These are phyloP conservation scores for Alloplasta piceator DNA, from an alignment of 2,888 invertebrate genomes.

Conservation along the genomic window DNA sequence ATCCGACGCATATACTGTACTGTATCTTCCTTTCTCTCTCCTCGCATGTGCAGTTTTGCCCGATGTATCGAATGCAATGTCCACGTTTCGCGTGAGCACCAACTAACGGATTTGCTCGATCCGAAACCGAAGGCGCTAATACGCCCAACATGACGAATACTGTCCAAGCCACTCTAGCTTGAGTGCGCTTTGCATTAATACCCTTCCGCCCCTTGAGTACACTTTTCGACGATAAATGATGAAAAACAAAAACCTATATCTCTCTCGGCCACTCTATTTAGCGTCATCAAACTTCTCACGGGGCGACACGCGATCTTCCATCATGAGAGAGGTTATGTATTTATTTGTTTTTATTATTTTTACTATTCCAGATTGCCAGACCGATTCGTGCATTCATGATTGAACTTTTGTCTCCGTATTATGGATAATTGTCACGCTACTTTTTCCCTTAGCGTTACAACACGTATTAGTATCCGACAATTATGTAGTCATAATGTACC, in stretches of 20 bases:
- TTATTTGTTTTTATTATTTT: slow-evolving; percentile 20
- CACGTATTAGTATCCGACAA: not conserved
- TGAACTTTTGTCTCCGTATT: slow-evolving; percentile 46
- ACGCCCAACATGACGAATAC: slow-evolving; percentile 59
- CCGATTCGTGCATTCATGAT: slow-evolving; percentile 29
- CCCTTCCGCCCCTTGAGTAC: slow-evolving; percentile 40
- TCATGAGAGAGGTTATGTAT: slow-evolving; percentile 7
- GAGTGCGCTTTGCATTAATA: slow-evolving; percentile 66
- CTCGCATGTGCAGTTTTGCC: not conserved
- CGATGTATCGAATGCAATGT: slow-evolving; percentile 53
- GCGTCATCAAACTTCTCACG: slow-evolving; percentile 32
- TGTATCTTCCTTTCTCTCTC: too few relatives aligned
- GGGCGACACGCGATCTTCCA: slow-evolving; percentile 50
- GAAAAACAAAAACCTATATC: slow-evolving; percentile 37
- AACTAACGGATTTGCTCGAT: slow-evolving; percentile 60
- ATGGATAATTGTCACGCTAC: not conserved
- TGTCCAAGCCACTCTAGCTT: slow-evolving; percentile 62
- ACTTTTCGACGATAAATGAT: slow-evolving; percentile 52
- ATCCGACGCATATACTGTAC: slow-evolving; percentile 31
- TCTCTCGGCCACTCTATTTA: slow-evolving; percentile 4
- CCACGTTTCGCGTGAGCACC: slow-evolving; percentile 55
- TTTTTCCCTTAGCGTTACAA: not conserved
- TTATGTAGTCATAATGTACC: slow-evolving; percentile 10
- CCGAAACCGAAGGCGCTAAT: slow-evolving; percentile 58
- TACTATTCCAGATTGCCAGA: slow-evolving; percentile 46